Evolutionary conservation across 1,140 invertebrate genomes (phyloP).

Genomic region (Drosophila rhopaloa): DNA sequence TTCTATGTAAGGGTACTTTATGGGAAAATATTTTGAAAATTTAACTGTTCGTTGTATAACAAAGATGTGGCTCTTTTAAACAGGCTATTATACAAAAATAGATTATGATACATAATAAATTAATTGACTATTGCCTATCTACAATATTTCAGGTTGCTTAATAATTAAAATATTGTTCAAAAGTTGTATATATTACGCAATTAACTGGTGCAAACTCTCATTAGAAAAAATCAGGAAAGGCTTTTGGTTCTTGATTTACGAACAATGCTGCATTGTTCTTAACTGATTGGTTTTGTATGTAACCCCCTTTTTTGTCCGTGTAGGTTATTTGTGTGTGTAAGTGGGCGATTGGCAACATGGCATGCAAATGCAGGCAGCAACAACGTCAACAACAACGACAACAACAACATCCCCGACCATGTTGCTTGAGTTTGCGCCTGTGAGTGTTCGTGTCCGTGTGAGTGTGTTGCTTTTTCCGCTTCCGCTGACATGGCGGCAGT

Average conservation of each 20-base stretch:
- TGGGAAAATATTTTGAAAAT: too few relatives aligned
- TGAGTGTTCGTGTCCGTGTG: slow-evolving; percentile 18
- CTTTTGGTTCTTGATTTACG: neutral
- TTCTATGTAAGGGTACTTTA: too few relatives aligned
- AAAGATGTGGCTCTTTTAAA: too few relatives aligned
- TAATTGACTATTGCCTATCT: too few relatives aligned
- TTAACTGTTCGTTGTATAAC: too few relatives aligned
- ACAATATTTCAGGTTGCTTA: too few relatives aligned
- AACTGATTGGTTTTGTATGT: neutral
- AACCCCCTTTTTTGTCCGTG: neutral
- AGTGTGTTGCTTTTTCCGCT: slow-evolving; percentile 79
- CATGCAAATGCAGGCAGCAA: slow-evolving; percentile 70
- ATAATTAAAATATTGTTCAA: too few relatives aligned
- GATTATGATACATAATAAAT: too few relatives aligned
- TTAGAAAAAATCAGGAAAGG: neutral
- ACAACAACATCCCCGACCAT: slow-evolving; percentile 18
- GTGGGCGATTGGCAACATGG: slow-evolving; percentile 51
- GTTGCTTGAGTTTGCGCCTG: slow-evolving; percentile 48
- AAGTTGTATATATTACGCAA: too few relatives aligned
- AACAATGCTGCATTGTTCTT: neutral
- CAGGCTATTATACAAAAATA: too few relatives aligned
- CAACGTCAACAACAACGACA: neutral
- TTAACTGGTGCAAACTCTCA: neutral
- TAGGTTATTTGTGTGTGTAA: slow-evolving; percentile 6
- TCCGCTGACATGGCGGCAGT: slow-evolving; percentile 77